phyloP scores from a whole-genome alignment of 1,140 invertebrate genomes.

The Pseudachorutes palmiensis region DNA sequence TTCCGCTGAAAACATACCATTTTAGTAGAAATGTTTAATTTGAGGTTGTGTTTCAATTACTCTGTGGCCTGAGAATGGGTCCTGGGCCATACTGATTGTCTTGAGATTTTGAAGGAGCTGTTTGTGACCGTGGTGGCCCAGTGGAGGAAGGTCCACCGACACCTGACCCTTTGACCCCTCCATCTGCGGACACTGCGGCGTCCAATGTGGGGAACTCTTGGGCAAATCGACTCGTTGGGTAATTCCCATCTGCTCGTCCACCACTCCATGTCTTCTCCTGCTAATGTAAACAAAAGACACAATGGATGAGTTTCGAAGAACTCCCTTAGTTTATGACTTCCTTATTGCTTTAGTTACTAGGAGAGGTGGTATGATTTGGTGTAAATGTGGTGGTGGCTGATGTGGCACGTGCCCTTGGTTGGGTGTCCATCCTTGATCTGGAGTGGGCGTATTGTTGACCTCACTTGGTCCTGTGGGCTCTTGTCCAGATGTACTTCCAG shows the following conservation, averaged over 20 bases:
- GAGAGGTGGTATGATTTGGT: constrained; percentile 22
- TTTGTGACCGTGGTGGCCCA: constrained; percentile 17
- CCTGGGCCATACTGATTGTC: constrained; percentile 38
- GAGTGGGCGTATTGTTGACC: constrained; percentile 18
- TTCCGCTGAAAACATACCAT: constrained; percentile 25
- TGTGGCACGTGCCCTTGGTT: constrained; percentile 18
- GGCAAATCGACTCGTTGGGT: constrained; percentile 26
- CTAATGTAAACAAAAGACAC: background rate
- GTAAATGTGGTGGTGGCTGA: constrained; percentile 27
- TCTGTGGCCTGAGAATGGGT: constrained; percentile 38
- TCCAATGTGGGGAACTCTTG: constrained; percentile 34
- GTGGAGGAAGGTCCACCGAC: constrained; percentile 10
- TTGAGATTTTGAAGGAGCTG: constrained; percentile 21
- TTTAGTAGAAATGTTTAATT: background rate
- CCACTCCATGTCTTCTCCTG: constrained; percentile 37
- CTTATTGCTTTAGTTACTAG: too few species aligned
- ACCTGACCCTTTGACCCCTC: constrained; percentile 1
- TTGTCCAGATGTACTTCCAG: constrained; percentile 27
- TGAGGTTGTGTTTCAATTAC: constrained; percentile 20
- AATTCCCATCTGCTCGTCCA: constrained; percentile 21
- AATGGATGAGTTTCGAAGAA: too few species aligned
- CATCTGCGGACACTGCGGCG: constrained; percentile 24
- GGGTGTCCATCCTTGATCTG: constrained; percentile 18
- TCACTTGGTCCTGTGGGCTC: constrained; percentile 28
- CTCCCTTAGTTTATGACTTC: too few species aligned